Evolutionary conservation across 2,888 invertebrate genomes (phyloP), one percentile per base, ranked within the genome.

Genomic region (Rhagophthalmus giganteus): DNA sequence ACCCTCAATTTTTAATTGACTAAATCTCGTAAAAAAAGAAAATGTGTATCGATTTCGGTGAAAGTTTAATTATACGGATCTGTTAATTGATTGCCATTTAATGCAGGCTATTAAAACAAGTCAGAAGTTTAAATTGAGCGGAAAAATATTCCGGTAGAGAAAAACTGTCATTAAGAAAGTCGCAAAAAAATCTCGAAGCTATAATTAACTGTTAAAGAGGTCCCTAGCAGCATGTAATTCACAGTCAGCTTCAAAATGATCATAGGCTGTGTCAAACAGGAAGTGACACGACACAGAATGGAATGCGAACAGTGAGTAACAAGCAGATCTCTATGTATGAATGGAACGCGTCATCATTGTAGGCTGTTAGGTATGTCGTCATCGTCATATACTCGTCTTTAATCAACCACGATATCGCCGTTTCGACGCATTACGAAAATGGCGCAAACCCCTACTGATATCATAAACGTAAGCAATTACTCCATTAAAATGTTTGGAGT

Each of bases 271-370:
- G 44, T 54, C 34, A 54, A 39, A 38, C 53, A 54, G 53, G 53
- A 54, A 54, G 39, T 54, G 53, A 54, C 53, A 48, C 48, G 44
- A 48, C 48, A 48, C 11, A 48, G 48, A 39, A 44, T 37, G 53
- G 53, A 54, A 54, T 54, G 53, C 48, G 48, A 54, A 54, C 40
- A 30, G 38, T 44, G 53, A 44, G 53, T 48, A 54, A 47, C 39
- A 39, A 37, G 42, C 48, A 42, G 39, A 48, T 47, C 45, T 41
- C 44, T 48, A 48, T 42, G 46, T 54, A 48, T 57, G 59, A 57
- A 59, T 55, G 59, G 52, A 57, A 45, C 37, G 53, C 59, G 59
- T 59, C 59, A 59, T 57, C 40, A 47, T 34, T 55, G 59, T 59
- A 57, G 59, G 55, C 40, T 49, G 58, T 33, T 47, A 35, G 26